Percentiles rank a stretch among this genome's conserved stretches.
These are phyloP conservation scores for Dendrophyllia cribrosa DNA, from an alignment of 64 coral and sea anemone genomes.

Conservation along the genomic window DNA sequence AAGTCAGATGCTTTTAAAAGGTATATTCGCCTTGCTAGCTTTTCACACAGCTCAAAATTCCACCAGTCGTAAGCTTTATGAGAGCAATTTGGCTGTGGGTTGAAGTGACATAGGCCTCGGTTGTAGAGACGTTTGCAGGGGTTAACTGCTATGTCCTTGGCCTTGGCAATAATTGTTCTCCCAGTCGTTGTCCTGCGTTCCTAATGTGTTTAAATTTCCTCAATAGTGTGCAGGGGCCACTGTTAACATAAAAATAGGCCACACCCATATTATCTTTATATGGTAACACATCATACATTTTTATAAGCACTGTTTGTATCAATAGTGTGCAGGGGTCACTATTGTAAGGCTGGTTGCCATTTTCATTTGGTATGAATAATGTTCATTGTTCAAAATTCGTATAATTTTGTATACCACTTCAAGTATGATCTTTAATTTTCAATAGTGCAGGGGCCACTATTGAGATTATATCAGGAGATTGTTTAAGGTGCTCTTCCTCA, in stretches of 20 bases:
- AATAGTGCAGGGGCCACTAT: conserved; percentile 4
- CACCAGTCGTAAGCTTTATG: background rate
- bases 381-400: background rate
- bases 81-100: background rate
- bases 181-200: background rate
- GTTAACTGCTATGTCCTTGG: background rate
- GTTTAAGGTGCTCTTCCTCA: background rate
- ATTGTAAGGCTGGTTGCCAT: background rate
- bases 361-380: background rate
- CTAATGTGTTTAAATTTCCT: background rate
- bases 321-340: conserved; percentile 5
- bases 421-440: background rate
- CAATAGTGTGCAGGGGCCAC: background rate
- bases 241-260: background rate
- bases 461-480: background rate
- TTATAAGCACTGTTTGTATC: background rate
- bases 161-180: background rate
- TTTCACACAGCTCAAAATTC: background rate
- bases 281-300: background rate
- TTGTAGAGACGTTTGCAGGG: background rate
- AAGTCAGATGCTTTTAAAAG: conserved; percentile 45
- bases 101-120: background rate
- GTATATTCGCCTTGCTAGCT: conserved; percentile 37
- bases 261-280: background rate
- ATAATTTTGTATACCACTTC: background rate